Evolutionary conservation across 2,113 vertebrate species (phyloP).

Genomic region (Tyrannus savana): DNA sequence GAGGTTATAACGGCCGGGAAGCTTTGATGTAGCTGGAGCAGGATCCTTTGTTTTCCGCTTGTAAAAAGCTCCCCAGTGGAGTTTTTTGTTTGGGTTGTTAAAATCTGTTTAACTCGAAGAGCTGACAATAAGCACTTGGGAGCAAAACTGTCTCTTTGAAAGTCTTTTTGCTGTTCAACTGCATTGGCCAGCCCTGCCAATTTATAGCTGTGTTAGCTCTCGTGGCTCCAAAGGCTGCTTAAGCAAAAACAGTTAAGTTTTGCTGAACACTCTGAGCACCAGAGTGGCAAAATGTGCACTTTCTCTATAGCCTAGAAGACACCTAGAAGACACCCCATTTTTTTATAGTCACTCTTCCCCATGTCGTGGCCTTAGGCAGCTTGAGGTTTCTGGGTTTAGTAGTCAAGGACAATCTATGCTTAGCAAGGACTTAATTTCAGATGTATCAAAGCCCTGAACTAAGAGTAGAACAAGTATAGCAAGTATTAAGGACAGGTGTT

Average conservation of each 20-base stretch:
- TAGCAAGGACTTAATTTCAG: neutral
- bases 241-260: constrained; percentile 56
- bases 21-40: constrained; percentile 58
- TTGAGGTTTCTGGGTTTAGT: neutral
- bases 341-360: neutral
- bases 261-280: neutral
- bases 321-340: neutral
- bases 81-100: constrained; percentile 65
- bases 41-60: constrained; percentile 57
- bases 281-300: neutral
- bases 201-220: constrained; percentile 3
- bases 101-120: constrained; percentile 63
- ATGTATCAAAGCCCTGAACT: neutral
- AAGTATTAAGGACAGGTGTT: neutral
- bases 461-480: neutral
- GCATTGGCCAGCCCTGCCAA: constrained; percentile 32
- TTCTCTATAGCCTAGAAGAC: neutral
- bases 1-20: neutral
- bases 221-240: constrained; percentile 31
- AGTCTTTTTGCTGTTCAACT: constrained; percentile 43
- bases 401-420: neutral
- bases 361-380: neutral
- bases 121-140: constrained; percentile 54
- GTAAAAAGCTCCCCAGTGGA: constrained; percentile 45
- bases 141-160: constrained; percentile 50